These are phyloP conservation scores for Marmota flaviventris DNA, from an alignment of 2,113 vertebrate species.

Conservation along the genomic window DNA sequence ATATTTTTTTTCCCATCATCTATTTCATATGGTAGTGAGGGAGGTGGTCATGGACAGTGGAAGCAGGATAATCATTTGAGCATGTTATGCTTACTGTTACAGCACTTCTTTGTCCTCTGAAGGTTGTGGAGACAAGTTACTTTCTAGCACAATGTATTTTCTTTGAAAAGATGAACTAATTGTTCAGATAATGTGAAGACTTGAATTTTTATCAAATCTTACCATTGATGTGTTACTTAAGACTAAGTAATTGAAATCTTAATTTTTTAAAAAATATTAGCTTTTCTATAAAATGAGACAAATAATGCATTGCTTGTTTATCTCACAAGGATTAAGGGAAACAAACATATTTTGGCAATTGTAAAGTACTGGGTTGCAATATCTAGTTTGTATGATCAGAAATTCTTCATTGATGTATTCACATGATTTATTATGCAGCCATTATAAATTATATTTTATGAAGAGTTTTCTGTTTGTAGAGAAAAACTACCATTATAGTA, in stretches of 20 bases:
- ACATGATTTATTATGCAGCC: not conserved
- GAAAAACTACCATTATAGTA: not conserved
- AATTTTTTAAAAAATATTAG: not conserved
- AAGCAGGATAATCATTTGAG: not conserved
- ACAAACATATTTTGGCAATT: not conserved
- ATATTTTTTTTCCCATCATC: not conserved
- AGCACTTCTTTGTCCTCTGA: not conserved
- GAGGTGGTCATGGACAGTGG: not conserved
- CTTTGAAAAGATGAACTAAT: not conserved
- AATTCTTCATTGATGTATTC: not conserved
- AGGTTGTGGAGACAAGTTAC: not conserved
- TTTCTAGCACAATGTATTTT: not conserved
- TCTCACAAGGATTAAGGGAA: conserved; percentile 15
- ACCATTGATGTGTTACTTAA: not conserved
- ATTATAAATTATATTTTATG: conserved; percentile 27
- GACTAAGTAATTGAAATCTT: not conserved
- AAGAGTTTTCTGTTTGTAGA: not conserved
- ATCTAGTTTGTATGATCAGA: not conserved
- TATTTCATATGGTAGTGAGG: not conserved
- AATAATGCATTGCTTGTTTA: conserved; percentile 11
- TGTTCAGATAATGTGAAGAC: not conserved
- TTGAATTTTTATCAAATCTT: not conserved
- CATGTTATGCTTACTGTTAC: not conserved
- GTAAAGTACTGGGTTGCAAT: not conserved
- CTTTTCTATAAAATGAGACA: conserved; percentile 46